Evolutionary conservation across 2,797 vertebrate genomes (phyloP).

Genomic region (Mormyrus proboscirostris): DNA sequence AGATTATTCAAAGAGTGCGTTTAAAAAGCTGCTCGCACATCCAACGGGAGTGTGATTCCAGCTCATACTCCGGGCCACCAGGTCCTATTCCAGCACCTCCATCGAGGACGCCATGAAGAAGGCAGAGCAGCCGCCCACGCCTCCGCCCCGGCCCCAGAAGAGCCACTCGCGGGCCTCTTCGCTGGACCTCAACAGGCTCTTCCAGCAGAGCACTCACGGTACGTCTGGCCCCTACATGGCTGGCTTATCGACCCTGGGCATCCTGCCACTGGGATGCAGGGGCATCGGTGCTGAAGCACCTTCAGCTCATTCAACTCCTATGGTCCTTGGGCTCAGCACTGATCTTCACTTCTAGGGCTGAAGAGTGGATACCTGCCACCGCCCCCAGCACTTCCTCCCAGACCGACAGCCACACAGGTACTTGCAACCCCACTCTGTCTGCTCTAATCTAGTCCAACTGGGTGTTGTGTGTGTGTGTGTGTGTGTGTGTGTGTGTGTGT

Average conservation of each 20-base stretch:
- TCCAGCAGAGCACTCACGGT: conserved; percentile 82
- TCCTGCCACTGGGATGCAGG: neutral
- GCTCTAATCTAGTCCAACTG: neutral
- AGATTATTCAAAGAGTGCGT: neutral
- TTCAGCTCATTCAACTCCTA: neutral
- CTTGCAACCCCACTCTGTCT: neutral
- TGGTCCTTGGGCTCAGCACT: neutral
- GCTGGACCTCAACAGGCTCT: conserved; percentile 92
- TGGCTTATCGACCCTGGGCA: neutral
- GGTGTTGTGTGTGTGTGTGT: neutral
- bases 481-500: no score
- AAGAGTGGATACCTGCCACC: conserved; percentile 75
- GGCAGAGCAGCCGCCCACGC: conserved; percentile 83
- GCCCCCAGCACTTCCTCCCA: conserved; percentile 83
- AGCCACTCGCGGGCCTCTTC: conserved; percentile 94
- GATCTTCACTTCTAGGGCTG: conserved; percentile 52
- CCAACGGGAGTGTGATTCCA: neutral
- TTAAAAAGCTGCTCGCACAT: neutral
- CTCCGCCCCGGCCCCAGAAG: conserved; percentile 89
- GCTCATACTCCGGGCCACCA: conserved; percentile 36
- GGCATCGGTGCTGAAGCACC: neutral
- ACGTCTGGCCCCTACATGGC: neutral
- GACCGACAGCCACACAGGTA: conserved; percentile 81
- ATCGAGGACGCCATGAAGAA: conserved; percentile 91
- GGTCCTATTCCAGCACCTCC: conserved; percentile 92